These are phyloP conservation scores for Proales similis DNA, from an alignment of 1,140 invertebrate species.

Conservation along the genomic window DNA sequence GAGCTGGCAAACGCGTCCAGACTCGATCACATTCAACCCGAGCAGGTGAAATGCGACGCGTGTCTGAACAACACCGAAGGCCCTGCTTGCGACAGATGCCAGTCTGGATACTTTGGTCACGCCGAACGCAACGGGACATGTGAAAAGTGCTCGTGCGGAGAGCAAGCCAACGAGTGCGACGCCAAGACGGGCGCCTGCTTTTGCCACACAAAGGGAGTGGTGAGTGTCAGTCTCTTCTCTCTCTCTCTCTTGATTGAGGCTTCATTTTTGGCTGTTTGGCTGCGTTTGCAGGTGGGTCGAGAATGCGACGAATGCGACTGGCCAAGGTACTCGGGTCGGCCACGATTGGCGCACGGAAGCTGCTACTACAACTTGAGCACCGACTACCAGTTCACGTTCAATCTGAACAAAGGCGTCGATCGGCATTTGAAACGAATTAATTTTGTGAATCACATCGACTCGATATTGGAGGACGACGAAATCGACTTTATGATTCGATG, in stretches of 20 bases:
- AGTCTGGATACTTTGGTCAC: constrained; percentile 15
- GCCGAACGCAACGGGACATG: constrained; percentile 12
- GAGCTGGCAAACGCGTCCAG: constrained; percentile 6
- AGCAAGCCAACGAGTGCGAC: constrained; percentile 28
- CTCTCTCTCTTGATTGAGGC: too few relatives aligned
- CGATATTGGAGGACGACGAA: constrained; percentile 11
- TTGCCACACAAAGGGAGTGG: constrained; percentile 33
- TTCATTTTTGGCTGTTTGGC: too few relatives aligned
- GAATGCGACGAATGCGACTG: constrained; percentile 29
- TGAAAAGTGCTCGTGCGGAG: constrained; percentile 2
- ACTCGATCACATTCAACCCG: too few relatives aligned
- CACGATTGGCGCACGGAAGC: constrained; percentile 1
- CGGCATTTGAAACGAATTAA: constrained; percentile 14
- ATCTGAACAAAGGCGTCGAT: constrained; percentile 26
- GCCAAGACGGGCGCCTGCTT: neutral
- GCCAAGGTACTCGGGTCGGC: constrained; percentile 11
- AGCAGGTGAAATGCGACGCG: neutral
- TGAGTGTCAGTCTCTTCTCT: too few relatives aligned
- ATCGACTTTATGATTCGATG: constrained; percentile 37
- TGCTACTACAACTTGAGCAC: constrained; percentile 29
- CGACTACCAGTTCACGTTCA: constrained; percentile 36
- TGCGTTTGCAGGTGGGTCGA: too few relatives aligned
- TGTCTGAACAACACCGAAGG: constrained; percentile 36
- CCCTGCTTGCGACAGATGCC: constrained; percentile 4
- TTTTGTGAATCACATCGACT: constrained; percentile 24